Base-by-base conservation (phyloP, 2,888 invertebrate species). In the Chromoteleia sp. region DNA sequence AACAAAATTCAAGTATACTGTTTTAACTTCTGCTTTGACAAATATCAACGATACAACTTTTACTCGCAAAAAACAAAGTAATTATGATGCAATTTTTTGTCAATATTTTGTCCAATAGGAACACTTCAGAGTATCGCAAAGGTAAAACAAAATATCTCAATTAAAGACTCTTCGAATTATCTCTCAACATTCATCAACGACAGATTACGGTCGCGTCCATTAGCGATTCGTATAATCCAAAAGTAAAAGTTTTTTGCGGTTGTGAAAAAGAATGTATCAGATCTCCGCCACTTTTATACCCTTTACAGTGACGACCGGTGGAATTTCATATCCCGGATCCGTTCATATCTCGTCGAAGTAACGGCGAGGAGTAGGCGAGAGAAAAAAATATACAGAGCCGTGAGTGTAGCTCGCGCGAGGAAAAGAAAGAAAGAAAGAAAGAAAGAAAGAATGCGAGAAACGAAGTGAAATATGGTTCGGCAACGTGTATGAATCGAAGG, bases 401-500 rank as follows among this genome's bases (percentile, higher is more conserved):
- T 15, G 67, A 71, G 63, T 25, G 36, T 41, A 19, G 52, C 65
- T 59, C 45, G 68, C 6, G 63, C 63, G 63, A 67, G 73, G 45
- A 59, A 79, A 29, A n/a, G n/a, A n/a, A n/a, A n/a, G n/a, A n/a
- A n/a, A n/a, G n/a, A n/a, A n/a, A n/a, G n/a, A n/a, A 68, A 68
- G 78, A 36, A 63, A 75, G 78, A 68, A 78, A 71, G 76, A 81
- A 78, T 77, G 68, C 76, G 82, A 79, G 83, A 79, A 80, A 81
- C 63, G 58, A 33, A 59, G 83, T 83, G 85, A 85, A 85, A 83
- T 82, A 84, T 84, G 84, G 83, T 82, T 84, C 83, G 84, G 84
- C 85, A 86, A 85, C 85, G 84, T 85, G 85, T 86, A 86, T 86
- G 86, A 86, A 87, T 86, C 86, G 85, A 86, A 85, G 83, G 85